Base-by-base conservation (phyloP, 2,113 vertebrate genomes). In the Cheilinus undulatus region DNA sequence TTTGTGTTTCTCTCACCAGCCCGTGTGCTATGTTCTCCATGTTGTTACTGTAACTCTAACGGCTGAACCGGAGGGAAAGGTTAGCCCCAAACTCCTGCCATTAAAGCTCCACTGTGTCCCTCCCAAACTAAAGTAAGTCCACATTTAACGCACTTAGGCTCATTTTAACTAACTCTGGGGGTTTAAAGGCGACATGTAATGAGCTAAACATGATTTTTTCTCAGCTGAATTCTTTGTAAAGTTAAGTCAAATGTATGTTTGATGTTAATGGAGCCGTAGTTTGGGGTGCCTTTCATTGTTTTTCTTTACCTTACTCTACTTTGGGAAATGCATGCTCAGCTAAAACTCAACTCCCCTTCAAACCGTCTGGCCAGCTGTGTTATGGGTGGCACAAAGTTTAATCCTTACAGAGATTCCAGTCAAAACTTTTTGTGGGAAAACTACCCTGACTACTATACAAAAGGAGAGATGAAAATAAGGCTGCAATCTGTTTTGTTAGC, bases 321-420 rank as follows among this genome's bases (percentile, higher is more conserved):
- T 84, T 83, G 77, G 87, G 79, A 85, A 85, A 43, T 88, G 86
- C 90, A 67, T 82, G 69, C 80, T 91, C 82, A 91, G 90, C 87
- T 92, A 83, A 92, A 91, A 87, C 53, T 61, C 6, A 14, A 28
- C 57, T 68, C 48, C 23, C 75, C n/a, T 46, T 15, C 19, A 43
- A 67, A 54, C 72, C 59, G 30, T 40, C 24, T 53, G 49, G 49
- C 68, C 76, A 89, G 80, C 83, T 79, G 75, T 57, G 67, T n/a
- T 61, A 20, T 72, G 58, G 46, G 17, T 60, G 49, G 67, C 73
- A 34, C n/a, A 68, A 77, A 57, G 83, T 87, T 72, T 49, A 67
- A 65, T 69, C 59, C 73, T 62, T 8, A 59, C 40, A 42, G 7
- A 67, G 20, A 42, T 74, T 80, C 80, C 59, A 64, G 32, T 43